phyloP scores from a whole-genome alignment of 2,888 invertebrate genomes.

The Sturmia bella region DNA sequence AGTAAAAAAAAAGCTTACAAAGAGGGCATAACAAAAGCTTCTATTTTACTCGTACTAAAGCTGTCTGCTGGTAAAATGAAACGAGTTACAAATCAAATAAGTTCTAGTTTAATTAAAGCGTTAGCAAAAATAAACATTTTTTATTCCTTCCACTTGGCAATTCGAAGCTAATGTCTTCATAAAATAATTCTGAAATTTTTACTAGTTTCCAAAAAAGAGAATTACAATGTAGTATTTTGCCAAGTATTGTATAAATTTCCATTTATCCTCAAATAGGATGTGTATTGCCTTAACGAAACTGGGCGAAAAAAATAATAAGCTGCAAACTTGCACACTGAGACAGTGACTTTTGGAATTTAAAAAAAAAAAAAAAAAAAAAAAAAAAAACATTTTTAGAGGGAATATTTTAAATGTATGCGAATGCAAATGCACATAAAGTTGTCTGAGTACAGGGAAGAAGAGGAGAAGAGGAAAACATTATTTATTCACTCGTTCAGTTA shows the following conservation, averaged over 20 bases:
- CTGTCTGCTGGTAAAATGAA: too few species aligned
- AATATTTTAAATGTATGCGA: slow-evolving; percentile 23
- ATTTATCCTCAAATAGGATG: slow-evolving; percentile 42
- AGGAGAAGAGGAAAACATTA: slow-evolving; percentile 18
- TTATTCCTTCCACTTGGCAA: background rate
- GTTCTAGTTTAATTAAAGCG: too few species aligned
- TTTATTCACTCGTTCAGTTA: slow-evolving; percentile 57
- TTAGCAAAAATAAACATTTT: too few species aligned
- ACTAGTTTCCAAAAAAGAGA: background rate
- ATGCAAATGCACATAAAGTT: slow-evolving; percentile 4
- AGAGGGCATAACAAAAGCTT: too few species aligned
- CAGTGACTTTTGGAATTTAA: slow-evolving; percentile 29
- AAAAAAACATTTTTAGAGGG: background rate
- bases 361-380: too few species aligned
- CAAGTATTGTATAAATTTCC: slow-evolving; percentile 30
- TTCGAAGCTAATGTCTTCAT: slow-evolving; percentile 16
- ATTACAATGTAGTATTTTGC: background rate
- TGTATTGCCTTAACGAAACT: slow-evolving; percentile 2
- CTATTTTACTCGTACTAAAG: too few species aligned
- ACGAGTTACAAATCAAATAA: too few species aligned
- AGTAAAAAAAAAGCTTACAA: too few species aligned
- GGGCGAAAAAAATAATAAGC: background rate
- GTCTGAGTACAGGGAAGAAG: background rate
- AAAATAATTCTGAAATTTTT: slow-evolving; percentile 24
- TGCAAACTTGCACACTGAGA: slow-evolving; percentile 11